phyloP scores from a whole-genome alignment of 2,797 vertebrate genomes.

The Coregonus ussuriensis region DNA sequence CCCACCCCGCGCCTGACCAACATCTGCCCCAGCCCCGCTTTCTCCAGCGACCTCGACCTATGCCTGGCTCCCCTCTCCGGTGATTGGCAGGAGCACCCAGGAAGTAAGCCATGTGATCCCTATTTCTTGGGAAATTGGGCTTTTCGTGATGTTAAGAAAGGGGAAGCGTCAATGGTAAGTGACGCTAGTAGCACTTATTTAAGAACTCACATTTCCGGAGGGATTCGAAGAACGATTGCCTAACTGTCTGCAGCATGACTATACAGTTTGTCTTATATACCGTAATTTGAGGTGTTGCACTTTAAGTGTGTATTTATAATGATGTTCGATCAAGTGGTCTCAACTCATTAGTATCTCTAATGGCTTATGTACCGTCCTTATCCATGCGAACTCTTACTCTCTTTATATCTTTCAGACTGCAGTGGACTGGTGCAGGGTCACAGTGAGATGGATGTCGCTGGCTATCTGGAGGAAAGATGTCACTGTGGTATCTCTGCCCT shows the following conservation, averaged over 20 bases:
- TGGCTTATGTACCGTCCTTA: neutral
- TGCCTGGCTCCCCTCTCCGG: constrained; percentile 70
- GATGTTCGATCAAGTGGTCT: neutral
- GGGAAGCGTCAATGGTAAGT: too few relatives aligned
- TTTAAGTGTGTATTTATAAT: too few relatives aligned
- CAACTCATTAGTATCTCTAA: neutral
- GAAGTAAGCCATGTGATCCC: constrained; percentile 49
- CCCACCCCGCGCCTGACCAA: constrained; percentile 72
- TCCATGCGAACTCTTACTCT: too few relatives aligned
- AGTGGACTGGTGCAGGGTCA: constrained; percentile 49
- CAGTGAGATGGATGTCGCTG: constrained; percentile 59
- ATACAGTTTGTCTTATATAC: too few relatives aligned
- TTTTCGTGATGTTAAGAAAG: neutral
- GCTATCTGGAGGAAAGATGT: constrained; percentile 75
- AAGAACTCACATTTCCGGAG: too few relatives aligned
- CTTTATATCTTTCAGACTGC: constrained; percentile 60
- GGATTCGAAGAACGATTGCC: too few relatives aligned
- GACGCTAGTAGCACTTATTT: too few relatives aligned
- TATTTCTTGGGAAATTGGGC: neutral
- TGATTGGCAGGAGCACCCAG: constrained; percentile 47
- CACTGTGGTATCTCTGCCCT: constrained; percentile 73
- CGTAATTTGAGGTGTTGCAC: too few relatives aligned
- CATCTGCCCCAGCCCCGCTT: constrained; percentile 72
- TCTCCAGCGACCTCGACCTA: constrained; percentile 69
- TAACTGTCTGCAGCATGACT: too few relatives aligned